phyloP scores from a whole-genome alignment of 2,797 vertebrate genomes.

The Phaenicophaeus curvirostris region DNA sequence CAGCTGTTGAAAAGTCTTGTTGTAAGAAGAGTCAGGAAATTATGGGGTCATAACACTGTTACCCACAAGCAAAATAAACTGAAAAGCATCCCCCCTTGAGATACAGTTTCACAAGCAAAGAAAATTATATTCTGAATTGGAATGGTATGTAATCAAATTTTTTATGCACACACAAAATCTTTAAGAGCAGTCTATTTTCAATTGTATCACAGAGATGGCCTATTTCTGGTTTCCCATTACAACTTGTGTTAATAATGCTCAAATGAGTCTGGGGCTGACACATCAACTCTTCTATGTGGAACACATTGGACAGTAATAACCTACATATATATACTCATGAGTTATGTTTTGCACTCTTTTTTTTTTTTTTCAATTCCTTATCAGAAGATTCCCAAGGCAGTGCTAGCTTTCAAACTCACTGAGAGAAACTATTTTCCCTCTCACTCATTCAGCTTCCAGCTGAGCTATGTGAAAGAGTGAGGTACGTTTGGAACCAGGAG shows the following conservation, averaged over 20 bases:
- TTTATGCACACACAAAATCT: neutral
- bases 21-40: neutral
- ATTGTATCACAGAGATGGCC: neutral
- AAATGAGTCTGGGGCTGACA: neutral
- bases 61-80: neutral
- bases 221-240: slow-evolving; percentile 4
- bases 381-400: neutral
- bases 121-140: neutral
- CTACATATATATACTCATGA: neutral
- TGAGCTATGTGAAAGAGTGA: neutral
- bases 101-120: neutral
- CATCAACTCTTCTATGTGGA: neutral
- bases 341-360: neutral
- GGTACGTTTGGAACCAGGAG: neutral
- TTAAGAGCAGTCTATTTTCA: neutral
- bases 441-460: neutral
- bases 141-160: neutral
- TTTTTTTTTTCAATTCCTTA: neutral
- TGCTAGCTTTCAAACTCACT: neutral
- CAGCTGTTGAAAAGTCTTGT: neutral
- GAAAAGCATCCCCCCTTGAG: neutral
- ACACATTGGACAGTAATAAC: neutral
- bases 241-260: neutral
- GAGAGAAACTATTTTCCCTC: neutral
- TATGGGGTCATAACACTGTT: neutral